Conservation (phyloP, 2,888 invertebrate genomes). For the Aromia moschata region DNA sequence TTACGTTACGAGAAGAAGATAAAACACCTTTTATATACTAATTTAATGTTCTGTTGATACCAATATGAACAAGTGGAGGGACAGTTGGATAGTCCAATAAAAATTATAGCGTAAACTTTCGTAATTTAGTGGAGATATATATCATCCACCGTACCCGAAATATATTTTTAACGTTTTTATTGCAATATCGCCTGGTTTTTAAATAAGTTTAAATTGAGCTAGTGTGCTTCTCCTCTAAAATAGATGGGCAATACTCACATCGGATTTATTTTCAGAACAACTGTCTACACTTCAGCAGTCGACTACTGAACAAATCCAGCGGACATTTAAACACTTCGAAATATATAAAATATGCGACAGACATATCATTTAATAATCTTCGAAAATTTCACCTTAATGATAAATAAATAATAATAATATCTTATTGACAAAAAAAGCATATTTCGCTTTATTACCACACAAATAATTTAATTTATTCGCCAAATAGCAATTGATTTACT, state of each 20-base stretch:
- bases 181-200: constrained; percentile 4
- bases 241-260: neutral
- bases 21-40: too few relatives aligned
- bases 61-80: too few relatives aligned
- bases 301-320: constrained; percentile 4
- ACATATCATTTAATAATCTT: too few relatives aligned
- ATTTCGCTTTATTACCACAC: too few relatives aligned
- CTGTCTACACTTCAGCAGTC: constrained; percentile 10
- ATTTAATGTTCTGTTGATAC: too few relatives aligned
- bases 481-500: neutral
- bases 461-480: neutral
- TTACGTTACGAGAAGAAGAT: too few relatives aligned
- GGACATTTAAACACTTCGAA: neutral
- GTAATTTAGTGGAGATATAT: neutral
- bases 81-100: too few relatives aligned
- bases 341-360: too few relatives aligned
- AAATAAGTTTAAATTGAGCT: neutral
- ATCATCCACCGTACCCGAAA: neutral
- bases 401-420: too few relatives aligned
- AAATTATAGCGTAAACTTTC: neutral
- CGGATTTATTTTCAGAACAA: constrained; percentile 14
- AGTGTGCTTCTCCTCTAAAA: constrained; percentile 6
- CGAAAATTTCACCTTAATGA: too few relatives aligned
- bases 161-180: neutral
- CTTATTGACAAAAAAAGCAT: too few relatives aligned